A percentile compares a stretch with the other conserved stretches of the same genome.
phyloP scores from a whole-genome alignment of 2,113 vertebrate species.

The Cochlearius cochlearius region DNA sequence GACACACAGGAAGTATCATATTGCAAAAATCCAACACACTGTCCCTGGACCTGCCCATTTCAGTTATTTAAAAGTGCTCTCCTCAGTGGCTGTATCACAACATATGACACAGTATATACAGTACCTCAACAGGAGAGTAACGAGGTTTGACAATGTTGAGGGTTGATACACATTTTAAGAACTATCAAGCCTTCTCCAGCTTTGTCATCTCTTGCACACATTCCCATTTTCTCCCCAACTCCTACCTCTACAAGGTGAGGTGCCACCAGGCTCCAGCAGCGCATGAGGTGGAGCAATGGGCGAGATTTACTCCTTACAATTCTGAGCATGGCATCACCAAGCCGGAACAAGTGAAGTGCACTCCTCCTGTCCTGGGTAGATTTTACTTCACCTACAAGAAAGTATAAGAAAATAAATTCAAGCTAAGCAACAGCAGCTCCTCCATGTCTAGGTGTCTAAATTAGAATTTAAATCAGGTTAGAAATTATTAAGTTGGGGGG shows the following conservation, averaged over 20 bases:
- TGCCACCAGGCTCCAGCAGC: conserved; percentile 95
- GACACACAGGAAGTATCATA: neutral
- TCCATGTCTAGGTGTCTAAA: neutral
- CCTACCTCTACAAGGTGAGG: conserved; percentile 95
- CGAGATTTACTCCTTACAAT: conserved; percentile 86
- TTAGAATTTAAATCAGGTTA: neutral
- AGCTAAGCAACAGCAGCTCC: neutral
- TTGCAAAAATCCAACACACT: neutral
- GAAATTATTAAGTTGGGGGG: neutral
- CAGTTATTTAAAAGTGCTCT: neutral
- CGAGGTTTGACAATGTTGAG: neutral
- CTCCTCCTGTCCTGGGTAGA: conserved; percentile 87
- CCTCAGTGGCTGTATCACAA: neutral
- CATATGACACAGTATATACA: neutral
- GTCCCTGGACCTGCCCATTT: neutral
- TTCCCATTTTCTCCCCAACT: neutral
- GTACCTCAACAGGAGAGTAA: neutral
- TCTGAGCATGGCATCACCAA: conserved; percentile 93
- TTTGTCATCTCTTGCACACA: neutral
- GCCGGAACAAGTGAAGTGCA: conserved; percentile 91
- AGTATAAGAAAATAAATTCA: neutral
- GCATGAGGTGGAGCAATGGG: conserved; percentile 90
- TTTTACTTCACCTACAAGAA: conserved; percentile 85
- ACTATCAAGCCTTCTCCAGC: neutral
- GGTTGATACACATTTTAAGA: neutral